Evolutionary conservation across 2,797 vertebrate species (phyloP), one percentile per base, ranked within the genome.

Genomic region (Hirundo rustica): DNA sequence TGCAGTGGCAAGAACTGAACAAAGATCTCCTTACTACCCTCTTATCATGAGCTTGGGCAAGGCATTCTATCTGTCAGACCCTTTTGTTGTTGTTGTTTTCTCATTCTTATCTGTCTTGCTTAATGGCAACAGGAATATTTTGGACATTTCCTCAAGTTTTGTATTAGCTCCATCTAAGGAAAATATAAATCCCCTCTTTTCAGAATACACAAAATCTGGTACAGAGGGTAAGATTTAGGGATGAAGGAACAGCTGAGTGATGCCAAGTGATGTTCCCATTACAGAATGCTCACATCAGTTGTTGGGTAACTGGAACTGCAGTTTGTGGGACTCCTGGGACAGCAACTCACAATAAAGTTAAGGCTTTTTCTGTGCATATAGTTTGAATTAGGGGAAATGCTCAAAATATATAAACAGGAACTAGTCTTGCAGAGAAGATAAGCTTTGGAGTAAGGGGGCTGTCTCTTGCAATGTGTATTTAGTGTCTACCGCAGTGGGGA

Each of bases 391-490:
- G 73, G 91, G 87, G 95, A 95, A 96, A 94, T 91, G 83, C 68
- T 94, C 76, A 55, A 97, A 91, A 90, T 57, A 84, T 16, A 93
- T 93, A 93, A 96, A 95, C 94, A 94, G 89, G 95, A 96, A 91
- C 67, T 86, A 86, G 89, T 84, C 92, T 89, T 90, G 85, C 60
- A 78, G 79, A 84, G 82, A 92, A 95, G 95, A 96, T 93, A 96
- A 94, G 88, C 88, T 89, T 60, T 73, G 45, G 76, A 88, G 50
- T 72, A 58, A 82, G 40, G 42, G 40, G 55, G 22, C 34, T 94
- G 71, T 87, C 71, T 94, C 77, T 90, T 90, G 45, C 48, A 86
- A 18, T 76, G 66, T 79, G 76, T 82, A 61, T 90, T 92, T 85
- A 67, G 58, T 86, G 66, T 70, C 73, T 89, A 7, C 79, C 0